Conservation (phyloP, 2,797 vertebrate genomes). For the Gymnothorax reevesii region DNA sequence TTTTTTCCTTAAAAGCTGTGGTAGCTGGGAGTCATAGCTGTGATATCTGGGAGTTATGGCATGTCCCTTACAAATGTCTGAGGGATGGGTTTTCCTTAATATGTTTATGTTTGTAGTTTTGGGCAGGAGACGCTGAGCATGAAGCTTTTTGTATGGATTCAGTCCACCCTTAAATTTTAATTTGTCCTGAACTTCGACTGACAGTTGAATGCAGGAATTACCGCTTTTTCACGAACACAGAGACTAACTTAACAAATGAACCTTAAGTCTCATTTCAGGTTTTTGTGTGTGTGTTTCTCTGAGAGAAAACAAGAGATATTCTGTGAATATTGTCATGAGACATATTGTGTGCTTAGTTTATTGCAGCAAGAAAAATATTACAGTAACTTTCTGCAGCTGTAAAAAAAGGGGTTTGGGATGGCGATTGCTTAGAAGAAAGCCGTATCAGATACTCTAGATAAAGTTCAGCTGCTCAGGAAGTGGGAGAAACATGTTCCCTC, state of each 20-base stretch:
- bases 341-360: not conserved
- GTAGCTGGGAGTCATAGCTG: not conserved
- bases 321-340: not conserved
- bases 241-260: not conserved
- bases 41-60: not conserved
- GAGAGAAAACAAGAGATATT: not conserved
- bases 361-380: not conserved
- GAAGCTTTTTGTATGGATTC: too few relatives aligned
- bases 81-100: too few relatives aligned
- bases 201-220: too few relatives aligned
- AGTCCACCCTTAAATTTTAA: too few relatives aligned
- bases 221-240: too few relatives aligned
- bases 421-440: constrained; percentile 67
- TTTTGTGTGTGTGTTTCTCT: not conserved
- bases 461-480: constrained; percentile 65
- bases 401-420: constrained; percentile 74
- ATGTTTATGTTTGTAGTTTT: too few relatives aligned
- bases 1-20: too few relatives aligned
- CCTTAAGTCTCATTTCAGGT: not conserved
- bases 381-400: constrained; percentile 39
- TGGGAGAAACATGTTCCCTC: not conserved
- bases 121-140: too few relatives aligned
- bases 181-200: too few relatives aligned
- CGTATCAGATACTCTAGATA: constrained; percentile 70
- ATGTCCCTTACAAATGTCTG: too few relatives aligned